Conservation (phyloP, 2,888 invertebrate species). For the Chirona hameri region DNA sequence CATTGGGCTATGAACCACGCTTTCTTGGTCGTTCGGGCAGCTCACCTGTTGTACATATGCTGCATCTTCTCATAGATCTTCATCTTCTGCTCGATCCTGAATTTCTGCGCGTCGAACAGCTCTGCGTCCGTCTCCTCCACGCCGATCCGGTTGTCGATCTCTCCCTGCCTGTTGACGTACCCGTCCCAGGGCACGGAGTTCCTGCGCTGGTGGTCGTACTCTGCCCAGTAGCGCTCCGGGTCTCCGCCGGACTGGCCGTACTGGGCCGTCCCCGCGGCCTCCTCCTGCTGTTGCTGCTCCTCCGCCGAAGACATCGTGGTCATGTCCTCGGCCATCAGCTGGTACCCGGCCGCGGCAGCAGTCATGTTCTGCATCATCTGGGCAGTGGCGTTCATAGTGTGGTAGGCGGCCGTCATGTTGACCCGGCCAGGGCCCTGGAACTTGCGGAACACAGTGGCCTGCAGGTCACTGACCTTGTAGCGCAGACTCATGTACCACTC, state of each 20-base stretch:
- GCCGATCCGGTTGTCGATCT: neutral
- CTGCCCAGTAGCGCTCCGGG: too few relatives aligned
- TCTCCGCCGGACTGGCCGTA: neutral
- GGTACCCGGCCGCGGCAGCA: neutral
- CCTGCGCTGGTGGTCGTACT: neutral
- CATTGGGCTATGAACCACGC: too few relatives aligned
- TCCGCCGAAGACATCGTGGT: neutral
- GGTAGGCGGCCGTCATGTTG: constrained; percentile 14
- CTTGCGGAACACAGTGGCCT: neutral
- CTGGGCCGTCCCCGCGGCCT: neutral
- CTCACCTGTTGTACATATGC: neutral
- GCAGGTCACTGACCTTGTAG: neutral
- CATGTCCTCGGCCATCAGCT: neutral
- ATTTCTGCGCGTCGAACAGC: neutral
- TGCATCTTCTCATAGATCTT: neutral
- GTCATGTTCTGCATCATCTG: neutral
- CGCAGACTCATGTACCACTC: neutral
- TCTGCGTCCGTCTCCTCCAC: neutral
- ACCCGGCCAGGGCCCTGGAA: neutral
- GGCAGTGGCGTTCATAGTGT: neutral
- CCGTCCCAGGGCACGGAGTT: neutral
- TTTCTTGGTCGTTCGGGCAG: neutral
- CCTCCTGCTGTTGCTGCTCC: neutral
- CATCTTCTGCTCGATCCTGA: neutral
- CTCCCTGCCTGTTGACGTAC: neutral